Evolutionary conservation across 2,113 vertebrate species (phyloP), one percentile per base, ranked within the genome.

Genomic region (Noctilio leporinus): DNA sequence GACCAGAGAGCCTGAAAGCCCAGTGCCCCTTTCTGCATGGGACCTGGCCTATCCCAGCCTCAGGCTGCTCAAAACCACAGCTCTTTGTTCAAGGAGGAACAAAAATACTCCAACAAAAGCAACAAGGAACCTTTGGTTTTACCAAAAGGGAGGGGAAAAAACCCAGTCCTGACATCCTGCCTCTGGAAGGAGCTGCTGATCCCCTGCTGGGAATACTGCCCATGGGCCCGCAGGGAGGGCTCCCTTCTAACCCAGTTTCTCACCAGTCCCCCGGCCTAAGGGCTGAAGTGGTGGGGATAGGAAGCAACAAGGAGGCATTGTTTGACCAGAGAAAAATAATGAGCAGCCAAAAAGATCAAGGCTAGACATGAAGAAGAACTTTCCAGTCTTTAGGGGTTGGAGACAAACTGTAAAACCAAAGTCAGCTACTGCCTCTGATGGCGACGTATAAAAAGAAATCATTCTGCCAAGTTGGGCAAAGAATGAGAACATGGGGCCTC

Each of bases 81-180:
- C 78, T 97, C 80, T 91, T 84, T 96, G 93, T 93, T 96, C 92
- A 80, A 91, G 53, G 55, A 87, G 30, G 89, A 93, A 90, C 84
- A 97, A 97, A 97, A 95, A 96, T 92, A 97, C 89, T 96, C 75
- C 83, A 76, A 81, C 86, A 89, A 97, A 96, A 93, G 95, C 85
- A 96, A 94, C 96, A 93, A 95, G 89, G 72, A 84, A 72, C 87
- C 92, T 86, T 89, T 78, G 95, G 86, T 86, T 97, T 95, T 19
- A 91, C 82, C 87, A 96, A 95, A 95, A 91, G 69, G 19, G 28
- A 17, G 1, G 10, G 24, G 33, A 53, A 33, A 57, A 76, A 70
- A n/a, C n/a, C n/a, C 17, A 87, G 69, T 51, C 70, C 76, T 38
- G 33, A 94, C 92, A 94, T 85, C 84, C 90, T 78, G 84, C 70